Conservation (phyloP, 2,888 invertebrate genomes). For the Tetragonisca angustula region DNA sequence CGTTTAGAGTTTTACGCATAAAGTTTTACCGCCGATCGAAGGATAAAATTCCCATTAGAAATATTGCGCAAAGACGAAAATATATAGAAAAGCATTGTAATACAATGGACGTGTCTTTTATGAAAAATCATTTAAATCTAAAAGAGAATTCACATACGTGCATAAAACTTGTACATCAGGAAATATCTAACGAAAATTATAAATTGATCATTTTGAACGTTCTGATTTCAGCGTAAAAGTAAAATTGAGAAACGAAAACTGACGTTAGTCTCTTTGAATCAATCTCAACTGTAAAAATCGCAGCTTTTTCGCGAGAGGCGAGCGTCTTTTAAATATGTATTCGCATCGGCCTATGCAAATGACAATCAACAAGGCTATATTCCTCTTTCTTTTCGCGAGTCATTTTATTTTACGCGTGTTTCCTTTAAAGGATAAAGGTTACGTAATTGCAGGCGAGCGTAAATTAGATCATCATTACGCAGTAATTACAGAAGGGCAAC, state of each 20-base stretch:
- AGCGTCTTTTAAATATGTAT: not conserved
- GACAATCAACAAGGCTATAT: not conserved
- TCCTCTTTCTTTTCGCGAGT: no score
- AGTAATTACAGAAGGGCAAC: not conserved
- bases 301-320: not conserved
- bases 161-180: no score
- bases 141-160: no score
- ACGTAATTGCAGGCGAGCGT: not conserved
- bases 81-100: no score
- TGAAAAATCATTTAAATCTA: no score
- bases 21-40: not conserved
- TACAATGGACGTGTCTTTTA: no score
- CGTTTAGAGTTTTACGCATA: not conserved
- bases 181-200: no score
- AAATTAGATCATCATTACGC: not conserved
- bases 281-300: not conserved
- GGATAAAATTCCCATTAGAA: no score
- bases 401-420: not conserved
- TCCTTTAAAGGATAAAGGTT: no score
- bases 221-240: no score
- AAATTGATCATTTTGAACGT: no score
- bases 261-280: not conserved
- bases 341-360: not conserved
- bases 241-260: not conserved
- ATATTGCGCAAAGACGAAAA: no score